A percentile compares a stretch with the other conserved stretches of the same genome.
phyloP scores from a whole-genome alignment of 2,113 vertebrate genomes.

The Xiphophorus maculatus region DNA sequence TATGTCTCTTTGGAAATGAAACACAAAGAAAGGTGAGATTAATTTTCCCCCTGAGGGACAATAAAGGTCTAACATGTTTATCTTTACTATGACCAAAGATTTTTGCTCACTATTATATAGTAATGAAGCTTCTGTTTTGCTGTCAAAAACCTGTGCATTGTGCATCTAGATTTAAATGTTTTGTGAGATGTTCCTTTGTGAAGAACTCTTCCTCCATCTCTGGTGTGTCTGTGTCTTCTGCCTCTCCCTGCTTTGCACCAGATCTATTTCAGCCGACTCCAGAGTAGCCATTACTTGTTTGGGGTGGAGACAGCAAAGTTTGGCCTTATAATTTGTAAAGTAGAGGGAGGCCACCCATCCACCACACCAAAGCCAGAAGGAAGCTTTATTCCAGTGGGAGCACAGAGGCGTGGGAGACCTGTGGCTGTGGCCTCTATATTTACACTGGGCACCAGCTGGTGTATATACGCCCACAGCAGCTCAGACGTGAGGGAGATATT shows the following conservation, averaged over 20 bases:
- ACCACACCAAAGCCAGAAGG: constrained; percentile 78
- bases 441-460: constrained; percentile 72
- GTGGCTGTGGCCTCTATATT: constrained; percentile 76
- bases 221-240: constrained; percentile 37
- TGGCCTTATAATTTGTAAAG: constrained; percentile 80
- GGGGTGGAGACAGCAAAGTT: constrained; percentile 75
- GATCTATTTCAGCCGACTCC: constrained; percentile 74
- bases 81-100: no score
- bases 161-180: neutral
- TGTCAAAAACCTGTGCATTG: no score
- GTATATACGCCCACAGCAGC: constrained; percentile 52
- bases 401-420: constrained; percentile 72
- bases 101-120: no score
- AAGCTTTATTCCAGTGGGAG: constrained; percentile 61
- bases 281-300: constrained; percentile 78
- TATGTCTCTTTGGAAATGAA: no score
- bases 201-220: constrained; percentile 16
- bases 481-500: constrained; percentile 50
- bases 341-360: constrained; percentile 71
- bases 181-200: neutral
- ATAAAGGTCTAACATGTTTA: no score
- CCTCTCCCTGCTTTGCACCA: constrained; percentile 31
- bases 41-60: no score
- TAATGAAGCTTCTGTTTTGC: no score
- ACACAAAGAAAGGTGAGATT: no score